Evolutionary conservation across 2,888 invertebrate species (phyloP), one percentile per base, ranked within the genome.

Genomic region (Luperina nickerlii): DNA sequence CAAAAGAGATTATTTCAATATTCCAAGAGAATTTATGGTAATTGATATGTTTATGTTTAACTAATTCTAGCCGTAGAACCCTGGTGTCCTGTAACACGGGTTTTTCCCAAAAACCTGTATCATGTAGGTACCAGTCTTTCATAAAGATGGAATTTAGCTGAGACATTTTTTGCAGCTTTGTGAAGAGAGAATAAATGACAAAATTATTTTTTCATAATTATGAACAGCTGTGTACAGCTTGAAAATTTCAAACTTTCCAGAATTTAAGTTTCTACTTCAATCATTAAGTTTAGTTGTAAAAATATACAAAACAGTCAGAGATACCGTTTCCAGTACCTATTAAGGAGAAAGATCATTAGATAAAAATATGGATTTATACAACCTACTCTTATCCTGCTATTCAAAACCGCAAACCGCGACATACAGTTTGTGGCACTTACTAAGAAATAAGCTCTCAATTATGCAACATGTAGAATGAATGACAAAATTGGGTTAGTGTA

Each of bases 401-500:
- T 42, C 27, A 27, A 51, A 83, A 24, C 69, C 38, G 15, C 38
- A 78, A 71, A 67, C 66, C 42, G 32, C 27, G 4, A 68, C 13
- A 72, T 45, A 79, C 72, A 84, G 32, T 42, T n/a, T 65, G 79
- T 32, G 68, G 2, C 63, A 68, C 67, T 27, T 65, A 48, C 45
- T 24, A 63, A 57, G 8, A 63, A 65, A 45, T 20, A n/a, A 68
- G 7, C 32, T 69, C 63, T 51, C 63, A 63, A 71, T 71, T 68
- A 67, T 51, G 6, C 20, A 74, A 74, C 9, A 79, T 68, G 62
- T 57, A 38, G 38, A 84, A 72, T 75, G 32, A 75, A 81, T 75
- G 54, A 75, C 81, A 85, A 80, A 80, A 83, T 81, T 74, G 42
- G 42, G 24, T 82, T 82, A 3, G 24, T 54, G 15, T 60, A n/a